These are phyloP conservation scores for Heliocidaris tuberculata DNA, from an alignment of 35 echinoderm and acorn worm genomes.

Conservation along the genomic window DNA sequence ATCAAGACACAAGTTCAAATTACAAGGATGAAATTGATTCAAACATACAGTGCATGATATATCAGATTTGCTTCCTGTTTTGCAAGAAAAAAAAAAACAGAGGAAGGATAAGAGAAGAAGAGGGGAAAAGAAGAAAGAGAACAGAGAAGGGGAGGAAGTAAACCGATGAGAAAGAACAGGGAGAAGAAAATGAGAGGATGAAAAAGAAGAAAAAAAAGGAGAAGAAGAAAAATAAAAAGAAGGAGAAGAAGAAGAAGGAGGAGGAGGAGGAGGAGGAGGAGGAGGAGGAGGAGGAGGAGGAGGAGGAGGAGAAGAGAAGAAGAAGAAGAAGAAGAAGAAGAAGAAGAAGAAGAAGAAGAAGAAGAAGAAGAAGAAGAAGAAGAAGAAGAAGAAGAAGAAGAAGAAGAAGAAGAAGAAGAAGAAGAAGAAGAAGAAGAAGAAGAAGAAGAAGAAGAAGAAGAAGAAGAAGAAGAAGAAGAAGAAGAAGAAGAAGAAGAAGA, in stretches of 20 bases:
- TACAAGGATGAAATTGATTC: too few species aligned
- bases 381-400: not conserved
- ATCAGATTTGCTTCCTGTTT: too few species aligned
- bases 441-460: not conserved
- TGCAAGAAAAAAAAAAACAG: too few species aligned
- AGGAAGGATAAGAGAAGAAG: too few species aligned
- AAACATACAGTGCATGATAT: too few species aligned
- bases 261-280: not conserved
- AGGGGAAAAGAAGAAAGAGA: too few species aligned
- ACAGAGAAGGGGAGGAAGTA: not conserved
- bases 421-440: not conserved
- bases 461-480: too few species aligned
- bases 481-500: too few species aligned
- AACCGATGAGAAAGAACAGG: not conserved
- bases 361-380: not conserved
- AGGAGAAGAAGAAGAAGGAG: not conserved
- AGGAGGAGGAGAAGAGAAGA: not conserved
- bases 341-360: not conserved
- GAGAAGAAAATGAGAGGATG: not conserved
- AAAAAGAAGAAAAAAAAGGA: not conserved
- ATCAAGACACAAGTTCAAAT: too few species aligned
- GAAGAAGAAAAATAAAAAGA: not conserved
- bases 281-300: not conserved
- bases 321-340: not conserved
- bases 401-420: not conserved